Percentiles rank a stretch among this genome's conserved stretches.
phyloP scores from a whole-genome alignment of 2,113 vertebrate genomes.

The Dicerorhinus sumatrensis region DNA sequence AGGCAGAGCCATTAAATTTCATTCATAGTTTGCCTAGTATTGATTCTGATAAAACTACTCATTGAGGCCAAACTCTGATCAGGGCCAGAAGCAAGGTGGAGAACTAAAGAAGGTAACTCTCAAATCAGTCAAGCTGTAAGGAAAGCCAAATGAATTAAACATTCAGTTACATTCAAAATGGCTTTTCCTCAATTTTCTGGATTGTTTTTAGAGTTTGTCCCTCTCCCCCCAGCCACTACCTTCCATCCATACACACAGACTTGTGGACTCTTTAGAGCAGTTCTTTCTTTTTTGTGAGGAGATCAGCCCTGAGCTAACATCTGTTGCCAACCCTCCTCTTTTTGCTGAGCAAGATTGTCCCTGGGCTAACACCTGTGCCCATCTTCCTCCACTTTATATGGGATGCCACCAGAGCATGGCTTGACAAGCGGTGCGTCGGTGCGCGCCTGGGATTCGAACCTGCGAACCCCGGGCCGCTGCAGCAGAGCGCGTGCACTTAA shows the following conservation, averaged over 20 bases:
- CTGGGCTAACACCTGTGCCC: too few species aligned
- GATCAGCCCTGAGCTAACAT: too few species aligned
- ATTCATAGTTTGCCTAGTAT: background rate
- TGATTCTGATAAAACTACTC: background rate
- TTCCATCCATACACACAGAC: background rate
- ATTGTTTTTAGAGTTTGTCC: conserved; percentile 15
- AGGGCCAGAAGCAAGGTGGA: background rate
- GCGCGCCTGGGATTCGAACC: too few species aligned
- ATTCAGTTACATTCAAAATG: background rate
- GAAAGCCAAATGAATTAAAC: conserved; percentile 34
- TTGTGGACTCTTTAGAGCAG: background rate
- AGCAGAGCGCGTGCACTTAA: too few species aligned
- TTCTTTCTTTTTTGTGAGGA: too few species aligned
- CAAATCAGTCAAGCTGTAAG: conserved; percentile 4
- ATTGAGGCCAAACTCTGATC: background rate
- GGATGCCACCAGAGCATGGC: too few species aligned
- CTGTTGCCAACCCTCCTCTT: too few species aligned
- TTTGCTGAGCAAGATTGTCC: too few species aligned
- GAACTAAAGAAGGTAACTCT: background rate
- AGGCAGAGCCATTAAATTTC: conserved; percentile 11
- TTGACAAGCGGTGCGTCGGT: too few species aligned
- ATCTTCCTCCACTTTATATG: too few species aligned
- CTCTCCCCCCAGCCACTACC: background rate
- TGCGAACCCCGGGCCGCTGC: too few species aligned
- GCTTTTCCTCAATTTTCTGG: background rate